Evolutionary conservation across 2,113 vertebrate genomes (phyloP).

Genomic region (Mystacornis crossleyi): DNA sequence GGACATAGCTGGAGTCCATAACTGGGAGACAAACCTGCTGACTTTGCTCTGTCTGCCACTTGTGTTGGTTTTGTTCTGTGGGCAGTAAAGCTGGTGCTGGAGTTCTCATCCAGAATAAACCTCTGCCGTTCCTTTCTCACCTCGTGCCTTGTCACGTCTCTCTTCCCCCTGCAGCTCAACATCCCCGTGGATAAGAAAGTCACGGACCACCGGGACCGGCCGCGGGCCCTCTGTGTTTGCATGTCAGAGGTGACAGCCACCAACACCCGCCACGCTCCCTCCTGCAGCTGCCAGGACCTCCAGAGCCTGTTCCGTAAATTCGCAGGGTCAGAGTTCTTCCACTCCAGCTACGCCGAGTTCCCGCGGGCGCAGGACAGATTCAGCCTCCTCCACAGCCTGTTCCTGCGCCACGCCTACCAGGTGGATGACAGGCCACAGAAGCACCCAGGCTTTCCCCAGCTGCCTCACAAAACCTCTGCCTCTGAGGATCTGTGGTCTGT

Average conservation of each 20-base stretch:
- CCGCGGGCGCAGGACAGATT: conserved; percentile 82
- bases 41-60: neutral
- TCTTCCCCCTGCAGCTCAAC: conserved; percentile 73
- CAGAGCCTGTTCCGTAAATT: conserved; percentile 81
- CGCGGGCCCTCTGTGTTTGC: conserved; percentile 80
- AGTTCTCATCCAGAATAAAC: neutral
- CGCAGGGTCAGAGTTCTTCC: conserved; percentile 82
- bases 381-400: conserved; percentile 83
- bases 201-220: conserved; percentile 85
- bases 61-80: neutral
- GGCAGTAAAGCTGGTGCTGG: neutral
- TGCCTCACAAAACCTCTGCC: conserved; percentile 58
- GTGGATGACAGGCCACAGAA: conserved; percentile 27
- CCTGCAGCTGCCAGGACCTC: conserved; percentile 75
- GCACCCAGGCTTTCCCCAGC: neutral
- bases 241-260: conserved; percentile 78
- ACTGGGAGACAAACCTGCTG: neutral
- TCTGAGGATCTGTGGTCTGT: conserved; percentile 91
- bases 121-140: neutral
- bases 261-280: conserved; percentile 88
- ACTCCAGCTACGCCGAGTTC: conserved; percentile 72
- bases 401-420: conserved; percentile 82
- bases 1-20: neutral
- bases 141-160: neutral
- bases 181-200: conserved; percentile 90